A percentile compares a stretch with the other conserved stretches of the same genome.
Conservation (phyloP, 2,113 vertebrate genomes). For the zebrafish (Danio rerio) region GRCz12tu NC_133188.1:45843001-45843500, state of each 20-base stretch:
- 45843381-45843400: no score
- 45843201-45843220: slow-evolving; percentile 81
- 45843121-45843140: slow-evolving; percentile 52
- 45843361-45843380: no score
- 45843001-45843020: no score
- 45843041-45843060: neutral
- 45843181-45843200: slow-evolving; percentile 67
- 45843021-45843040: neutral
- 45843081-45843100: slow-evolving; percentile 59
- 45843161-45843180: slow-evolving; percentile 70
- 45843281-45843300: neutral
- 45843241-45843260: neutral
- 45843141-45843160: slow-evolving; percentile 69
- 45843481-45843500: no score
- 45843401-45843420: no score
- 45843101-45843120: slow-evolving; percentile 72
- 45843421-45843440: no score
- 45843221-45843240: slow-evolving; percentile 56
- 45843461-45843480: no score
- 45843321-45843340: no score
- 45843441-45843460: no score
- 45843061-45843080: slow-evolving; percentile 7
- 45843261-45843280: neutral
- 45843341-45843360: no score
- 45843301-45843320: neutral